phyloP scores from a whole-genome alignment of 2,888 invertebrate species.

The Theristus sp. region DNA sequence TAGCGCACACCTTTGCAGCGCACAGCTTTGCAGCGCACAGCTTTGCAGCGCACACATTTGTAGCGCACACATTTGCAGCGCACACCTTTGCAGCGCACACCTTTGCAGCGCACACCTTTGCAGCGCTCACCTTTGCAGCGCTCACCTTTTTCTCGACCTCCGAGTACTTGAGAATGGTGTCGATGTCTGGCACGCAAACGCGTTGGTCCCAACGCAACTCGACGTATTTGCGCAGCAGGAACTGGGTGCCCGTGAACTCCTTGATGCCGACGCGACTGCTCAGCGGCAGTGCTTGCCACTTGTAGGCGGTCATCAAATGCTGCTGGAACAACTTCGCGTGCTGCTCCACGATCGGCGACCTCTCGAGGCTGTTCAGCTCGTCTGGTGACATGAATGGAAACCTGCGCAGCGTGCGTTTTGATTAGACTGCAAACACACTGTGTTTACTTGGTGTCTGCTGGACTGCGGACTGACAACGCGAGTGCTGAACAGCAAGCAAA shows the following conservation, averaged over 20 bases:
- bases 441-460: too few species aligned
- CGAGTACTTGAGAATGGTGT: constrained; percentile 20
- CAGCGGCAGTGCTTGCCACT: constrained; percentile 33
- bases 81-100: too few species aligned
- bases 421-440: too few species aligned
- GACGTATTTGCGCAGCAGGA: constrained; percentile 31
- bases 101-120: too few species aligned
- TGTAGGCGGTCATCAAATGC: constrained; percentile 32
- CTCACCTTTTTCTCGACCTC: constrained; percentile 23
- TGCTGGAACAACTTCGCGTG: constrained; percentile 29
- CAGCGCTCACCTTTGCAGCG: too few species aligned
- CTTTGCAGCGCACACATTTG: too few species aligned
- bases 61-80: too few species aligned
- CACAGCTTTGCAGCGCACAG: too few species aligned
- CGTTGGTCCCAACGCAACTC: constrained; percentile 35
- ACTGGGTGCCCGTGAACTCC: constrained; percentile 28
- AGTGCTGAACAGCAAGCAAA: too few species aligned
- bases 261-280: constrained; percentile 22
- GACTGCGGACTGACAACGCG: too few species aligned
- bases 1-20: too few species aligned
- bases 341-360: constrained; percentile 45
- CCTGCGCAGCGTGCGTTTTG: too few species aligned
- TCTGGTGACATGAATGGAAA: constrained; percentile 88
- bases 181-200: constrained; percentile 26
- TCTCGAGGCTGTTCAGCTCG: constrained; percentile 59